Conservation (phyloP, 2,888 invertebrate species). For the Eilema depressum region DNA sequence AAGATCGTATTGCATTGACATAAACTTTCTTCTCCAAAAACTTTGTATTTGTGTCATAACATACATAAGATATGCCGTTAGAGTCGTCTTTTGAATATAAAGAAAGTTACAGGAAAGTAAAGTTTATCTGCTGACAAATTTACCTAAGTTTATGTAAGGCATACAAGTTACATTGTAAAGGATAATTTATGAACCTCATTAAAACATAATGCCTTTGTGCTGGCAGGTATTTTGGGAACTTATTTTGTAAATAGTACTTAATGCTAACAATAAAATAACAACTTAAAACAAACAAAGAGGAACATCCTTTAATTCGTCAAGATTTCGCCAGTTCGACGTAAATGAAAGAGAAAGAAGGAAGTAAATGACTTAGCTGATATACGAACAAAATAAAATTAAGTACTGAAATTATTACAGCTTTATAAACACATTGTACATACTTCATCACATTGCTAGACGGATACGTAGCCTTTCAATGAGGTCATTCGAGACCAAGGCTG, state of each 20-base stretch:
- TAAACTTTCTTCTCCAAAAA: background rate
- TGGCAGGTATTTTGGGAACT: background rate
- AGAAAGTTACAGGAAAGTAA: background rate
- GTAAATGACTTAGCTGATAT: too few relatives aligned
- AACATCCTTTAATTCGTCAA: too few relatives aligned
- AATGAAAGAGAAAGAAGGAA: too few relatives aligned
- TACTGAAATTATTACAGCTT: too few relatives aligned
- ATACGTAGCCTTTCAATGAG: too few relatives aligned
- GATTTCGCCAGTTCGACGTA: too few relatives aligned
- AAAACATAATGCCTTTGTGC: background rate
- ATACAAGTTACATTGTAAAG: background rate
- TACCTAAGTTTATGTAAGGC: conserved; percentile 2
- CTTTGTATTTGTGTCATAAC: conserved; percentile 2
- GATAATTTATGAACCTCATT: background rate
- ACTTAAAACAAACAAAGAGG: background rate
- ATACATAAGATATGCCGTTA: conserved; percentile 4
- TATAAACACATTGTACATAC: too few relatives aligned
- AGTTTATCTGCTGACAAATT: conserved; percentile 5
- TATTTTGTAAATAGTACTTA: background rate
- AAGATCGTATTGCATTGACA: conserved; percentile 4
- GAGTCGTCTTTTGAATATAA: background rate
- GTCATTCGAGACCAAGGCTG: too few relatives aligned
- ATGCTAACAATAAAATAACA: background rate
- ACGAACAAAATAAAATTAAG: too few relatives aligned
- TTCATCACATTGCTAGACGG: too few relatives aligned